phyloP scores from a whole-genome alignment of 2,797 vertebrate species.

The Mormyrus proboscirostris region DNA sequence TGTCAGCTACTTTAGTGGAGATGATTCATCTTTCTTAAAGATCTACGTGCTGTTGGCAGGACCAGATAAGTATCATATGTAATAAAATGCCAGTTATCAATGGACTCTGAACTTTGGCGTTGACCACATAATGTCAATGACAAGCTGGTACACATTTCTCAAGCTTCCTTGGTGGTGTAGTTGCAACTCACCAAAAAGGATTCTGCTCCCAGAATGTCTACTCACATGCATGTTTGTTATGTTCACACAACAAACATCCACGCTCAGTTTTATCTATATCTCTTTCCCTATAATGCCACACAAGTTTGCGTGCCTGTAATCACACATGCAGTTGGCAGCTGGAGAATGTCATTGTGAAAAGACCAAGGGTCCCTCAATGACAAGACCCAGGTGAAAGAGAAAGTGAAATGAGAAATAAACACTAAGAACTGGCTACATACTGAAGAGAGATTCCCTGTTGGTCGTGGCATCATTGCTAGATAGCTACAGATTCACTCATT shows the following conservation, averaged over 20 bases:
- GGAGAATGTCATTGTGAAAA: neutral
- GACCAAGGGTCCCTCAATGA: neutral
- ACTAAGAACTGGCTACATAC: neutral
- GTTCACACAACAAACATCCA: neutral
- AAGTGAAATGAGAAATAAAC: neutral
- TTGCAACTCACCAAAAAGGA: neutral
- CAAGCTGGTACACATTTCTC: neutral
- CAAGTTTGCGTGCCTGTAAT: neutral
- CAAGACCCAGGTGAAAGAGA: neutral
- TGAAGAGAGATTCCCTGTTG: neutral
- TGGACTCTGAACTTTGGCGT: neutral
- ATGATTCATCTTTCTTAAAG: slow-evolving; percentile 5
- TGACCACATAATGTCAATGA: neutral
- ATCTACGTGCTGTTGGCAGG: neutral
- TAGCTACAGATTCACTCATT: neutral
- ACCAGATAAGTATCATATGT: neutral
- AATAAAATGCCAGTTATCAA: neutral
- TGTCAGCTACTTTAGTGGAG: neutral
- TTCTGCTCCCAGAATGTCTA: neutral
- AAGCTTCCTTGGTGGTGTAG: neutral
- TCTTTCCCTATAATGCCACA: neutral
- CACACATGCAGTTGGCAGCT: neutral
- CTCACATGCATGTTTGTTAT: too few species aligned
- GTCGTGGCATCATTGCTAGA: neutral
- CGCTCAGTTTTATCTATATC: neutral